Evolutionary conservation across 2,797 vertebrate species (phyloP), one percentile per base, ranked within the genome.

Genomic region (Chloroceryle amazona): DNA sequence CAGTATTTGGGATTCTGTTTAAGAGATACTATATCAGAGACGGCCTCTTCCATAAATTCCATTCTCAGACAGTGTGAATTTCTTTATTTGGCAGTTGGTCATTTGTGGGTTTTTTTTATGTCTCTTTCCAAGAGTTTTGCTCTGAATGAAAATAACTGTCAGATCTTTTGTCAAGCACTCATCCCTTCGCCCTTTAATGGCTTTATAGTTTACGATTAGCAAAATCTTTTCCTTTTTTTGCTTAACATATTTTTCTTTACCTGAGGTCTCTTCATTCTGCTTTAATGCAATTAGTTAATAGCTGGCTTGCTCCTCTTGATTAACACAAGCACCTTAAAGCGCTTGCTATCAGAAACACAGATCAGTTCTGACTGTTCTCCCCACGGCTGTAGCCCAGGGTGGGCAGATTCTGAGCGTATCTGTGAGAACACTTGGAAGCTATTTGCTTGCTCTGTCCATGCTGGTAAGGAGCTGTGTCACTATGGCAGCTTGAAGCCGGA

Each of bases 201-300:
- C 63, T 82, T 76, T 75, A 58, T 86, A 88, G 63, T 66, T 87
- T 93, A 82, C 25, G 26, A 71, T 85, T 39, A 81, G 21, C 35
- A 44, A 70, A 75, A 37, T 82, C 63, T 91, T 91, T 78, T 93
- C 51, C 26, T 26, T 61, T 3, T 14, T 75, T 88, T 90, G 33
- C 47, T 52, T 47, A 42, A 57, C 17, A 12, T 79, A 31, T 42
- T 74, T 81, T 72, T 44, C 46, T 82, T 82, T 60, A n/a, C 75
- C 63, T 91, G 46, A 55, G 61, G 41, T 86, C 68, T 79, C 87
- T 87, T 91, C 68, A 72, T 94, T 79, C 68, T 68, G 67, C 68
- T 88, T 94, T 91, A 94, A 95, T 95, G 79, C 82, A 93, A 91
- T 96, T 95, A 91, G 58, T 83, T 95, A 95, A 95, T 91, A 73